phyloP scores from a whole-genome alignment of 2,888 invertebrate species.

The Macaria liturata region DNA sequence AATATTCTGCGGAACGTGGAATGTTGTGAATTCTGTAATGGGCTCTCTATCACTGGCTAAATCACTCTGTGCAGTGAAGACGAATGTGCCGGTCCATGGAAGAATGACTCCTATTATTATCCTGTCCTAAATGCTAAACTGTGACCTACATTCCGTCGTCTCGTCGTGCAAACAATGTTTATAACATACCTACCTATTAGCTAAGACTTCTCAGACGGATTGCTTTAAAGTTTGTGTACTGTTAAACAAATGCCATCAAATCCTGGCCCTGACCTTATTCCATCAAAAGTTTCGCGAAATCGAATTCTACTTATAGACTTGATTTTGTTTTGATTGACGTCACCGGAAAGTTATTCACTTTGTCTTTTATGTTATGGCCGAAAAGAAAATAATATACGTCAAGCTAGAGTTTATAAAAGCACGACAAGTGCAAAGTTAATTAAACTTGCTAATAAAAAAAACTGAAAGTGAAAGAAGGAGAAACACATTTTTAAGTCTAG shows the following conservation, averaged over 20 bases:
- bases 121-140: slow-evolving; percentile 41
- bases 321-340: slow-evolving; percentile 2
- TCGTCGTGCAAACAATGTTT: slow-evolving; percentile 40
- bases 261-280: slow-evolving; percentile 13
- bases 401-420: too few species aligned
- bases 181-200: slow-evolving; percentile 36
- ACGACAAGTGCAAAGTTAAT: too few species aligned
- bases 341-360: too few species aligned
- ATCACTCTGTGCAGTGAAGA: slow-evolving; percentile 41
- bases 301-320: not conserved
- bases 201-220: slow-evolving; percentile 13
- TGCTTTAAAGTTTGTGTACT: slow-evolving; percentile 18
- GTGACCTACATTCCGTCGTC: slow-evolving; percentile 47
- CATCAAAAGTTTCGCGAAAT: slow-evolving; percentile 3
- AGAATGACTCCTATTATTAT: slow-evolving; percentile 48
- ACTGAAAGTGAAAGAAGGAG: too few species aligned
- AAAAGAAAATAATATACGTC: too few species aligned
- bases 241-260: slow-evolving; percentile 6
- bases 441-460: too few species aligned
- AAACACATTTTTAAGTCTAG: too few species aligned
- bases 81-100: slow-evolving; percentile 35
- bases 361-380: too few species aligned
- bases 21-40: slow-evolving; percentile 65
- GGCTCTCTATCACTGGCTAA: slow-evolving; percentile 10
- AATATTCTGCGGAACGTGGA: slow-evolving; percentile 49